Percentiles rank a stretch among this genome's conserved stretches.
Conservation (phyloP, 2,113 vertebrate genomes). For the Acrocephalus arundinaceus region DNA sequence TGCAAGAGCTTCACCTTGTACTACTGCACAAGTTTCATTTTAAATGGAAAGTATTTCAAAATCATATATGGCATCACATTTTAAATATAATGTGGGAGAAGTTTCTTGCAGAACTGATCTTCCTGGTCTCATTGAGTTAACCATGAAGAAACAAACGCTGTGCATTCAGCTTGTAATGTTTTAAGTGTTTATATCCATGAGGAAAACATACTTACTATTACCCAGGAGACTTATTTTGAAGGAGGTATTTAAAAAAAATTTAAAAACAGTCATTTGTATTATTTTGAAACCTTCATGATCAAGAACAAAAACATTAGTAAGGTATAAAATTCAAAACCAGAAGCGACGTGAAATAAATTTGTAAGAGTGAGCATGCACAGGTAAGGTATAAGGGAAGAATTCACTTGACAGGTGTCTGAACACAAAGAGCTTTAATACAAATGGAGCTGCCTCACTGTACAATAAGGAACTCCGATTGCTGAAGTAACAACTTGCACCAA, state of each 20-base stretch:
- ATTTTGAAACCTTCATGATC: not conserved
- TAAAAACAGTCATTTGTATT: rapidly evolving
- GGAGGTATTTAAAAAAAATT: not conserved
- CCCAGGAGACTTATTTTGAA: not conserved
- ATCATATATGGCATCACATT: not conserved
- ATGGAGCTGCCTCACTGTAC: not conserved
- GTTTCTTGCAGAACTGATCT: not conserved
- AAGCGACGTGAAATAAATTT: not conserved
- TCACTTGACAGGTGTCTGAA: not conserved
- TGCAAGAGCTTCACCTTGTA: not conserved
- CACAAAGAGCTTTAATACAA: not conserved
- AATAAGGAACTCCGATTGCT: not conserved
- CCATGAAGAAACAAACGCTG: not conserved
- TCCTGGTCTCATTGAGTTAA: not conserved
- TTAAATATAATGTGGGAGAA: not conserved
- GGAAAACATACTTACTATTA: not conserved
- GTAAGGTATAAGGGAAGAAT: not conserved
- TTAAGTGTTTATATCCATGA: not conserved
- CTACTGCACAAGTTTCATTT: not conserved
- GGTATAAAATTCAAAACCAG: not conserved
- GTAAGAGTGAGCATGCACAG: not conserved
- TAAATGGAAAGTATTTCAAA: not conserved
- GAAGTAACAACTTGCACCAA: not conserved
- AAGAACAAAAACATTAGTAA: not conserved
- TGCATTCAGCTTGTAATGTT: not conserved